A percentile compares a stretch with the other conserved stretches of the same genome.
Conservation (phyloP, 2,888 invertebrate genomes). For the Ecdyonurus torrentis region DNA sequence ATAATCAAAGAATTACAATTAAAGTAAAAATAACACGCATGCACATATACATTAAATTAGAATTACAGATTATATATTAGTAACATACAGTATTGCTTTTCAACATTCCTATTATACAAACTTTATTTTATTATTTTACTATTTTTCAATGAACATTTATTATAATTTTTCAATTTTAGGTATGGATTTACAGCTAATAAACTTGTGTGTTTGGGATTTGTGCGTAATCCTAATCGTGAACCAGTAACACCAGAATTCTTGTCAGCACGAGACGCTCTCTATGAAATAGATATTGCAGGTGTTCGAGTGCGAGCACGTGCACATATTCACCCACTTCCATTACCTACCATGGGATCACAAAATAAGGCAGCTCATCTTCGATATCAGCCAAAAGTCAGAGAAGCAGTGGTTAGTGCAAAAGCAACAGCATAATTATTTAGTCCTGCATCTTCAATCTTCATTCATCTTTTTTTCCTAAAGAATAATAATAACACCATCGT, state of each 20-base stretch:
- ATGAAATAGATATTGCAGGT: constrained; percentile 55
- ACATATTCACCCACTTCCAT: constrained; percentile 41
- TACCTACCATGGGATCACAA: constrained; percentile 19
- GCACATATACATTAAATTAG: too few relatives aligned
- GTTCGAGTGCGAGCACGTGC: constrained; percentile 37
- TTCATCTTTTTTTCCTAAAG: too few relatives aligned
- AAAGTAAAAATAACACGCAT: too few relatives aligned
- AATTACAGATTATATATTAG: too few relatives aligned
- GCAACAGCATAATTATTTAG: not conserved
- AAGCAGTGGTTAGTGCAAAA: constrained; percentile 8
- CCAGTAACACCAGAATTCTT: not conserved
- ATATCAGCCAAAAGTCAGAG: constrained; percentile 12
- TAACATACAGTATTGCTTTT: too few relatives aligned
- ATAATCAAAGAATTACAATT: too few relatives aligned
- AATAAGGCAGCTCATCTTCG: constrained; percentile 6
- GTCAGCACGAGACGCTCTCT: constrained; percentile 19
- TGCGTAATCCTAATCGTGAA: constrained; percentile 31
- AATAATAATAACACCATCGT: too few relatives aligned
- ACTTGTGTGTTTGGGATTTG: constrained; percentile 46
- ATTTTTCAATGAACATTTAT: too few relatives aligned
- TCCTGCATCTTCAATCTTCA: not conserved
- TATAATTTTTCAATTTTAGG: constrained; percentile 26
- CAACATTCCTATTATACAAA: too few relatives aligned
- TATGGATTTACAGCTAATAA: constrained; percentile 47
- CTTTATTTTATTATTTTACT: too few relatives aligned